These are phyloP conservation scores for Thaleichthys pacificus DNA, from an alignment of 2,797 vertebrate species.

Conservation along the genomic window DNA sequence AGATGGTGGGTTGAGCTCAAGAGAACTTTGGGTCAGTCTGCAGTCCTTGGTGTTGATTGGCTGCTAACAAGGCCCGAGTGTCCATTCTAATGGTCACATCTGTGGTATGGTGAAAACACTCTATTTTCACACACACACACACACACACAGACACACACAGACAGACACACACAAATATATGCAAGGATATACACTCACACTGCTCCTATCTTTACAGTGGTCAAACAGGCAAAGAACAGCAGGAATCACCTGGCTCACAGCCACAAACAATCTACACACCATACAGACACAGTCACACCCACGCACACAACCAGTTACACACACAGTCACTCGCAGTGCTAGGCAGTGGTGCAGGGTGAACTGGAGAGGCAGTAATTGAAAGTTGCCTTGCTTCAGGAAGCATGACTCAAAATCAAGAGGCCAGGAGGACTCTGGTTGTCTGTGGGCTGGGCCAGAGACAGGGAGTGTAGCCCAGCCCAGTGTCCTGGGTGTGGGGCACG, in stretches of 20 bases:
- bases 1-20: constrained; percentile 34
- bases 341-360: constrained; percentile 67
- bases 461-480: constrained; percentile 6
- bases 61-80: not conserved
- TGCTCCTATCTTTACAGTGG: constrained; percentile 66
- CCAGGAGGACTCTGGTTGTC: constrained; percentile 56
- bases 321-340: constrained; percentile 46
- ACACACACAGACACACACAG: not conserved
- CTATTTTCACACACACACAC: constrained; percentile 46
- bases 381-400: constrained; percentile 79
- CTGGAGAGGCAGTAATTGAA: constrained; percentile 78
- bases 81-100: constrained; percentile 35
- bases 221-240: constrained; percentile 57
- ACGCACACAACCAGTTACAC: constrained; percentile 17
- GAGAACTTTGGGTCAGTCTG: constrained; percentile 28
- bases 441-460: constrained; percentile 43
- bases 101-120: constrained; percentile 39
- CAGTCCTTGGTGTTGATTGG: constrained; percentile 7
- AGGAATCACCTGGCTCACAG: constrained; percentile 71
- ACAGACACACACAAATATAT: constrained; percentile 19
- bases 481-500: constrained; percentile 21
- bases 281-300: constrained; percentile 35
- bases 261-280: constrained; percentile 72
- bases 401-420: constrained; percentile 71
- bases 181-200: constrained; percentile 16